Evolutionary conservation across 2,797 vertebrate genomes (phyloP), one percentile per base, ranked within the genome.

Genomic region (Argentina silus): DNA sequence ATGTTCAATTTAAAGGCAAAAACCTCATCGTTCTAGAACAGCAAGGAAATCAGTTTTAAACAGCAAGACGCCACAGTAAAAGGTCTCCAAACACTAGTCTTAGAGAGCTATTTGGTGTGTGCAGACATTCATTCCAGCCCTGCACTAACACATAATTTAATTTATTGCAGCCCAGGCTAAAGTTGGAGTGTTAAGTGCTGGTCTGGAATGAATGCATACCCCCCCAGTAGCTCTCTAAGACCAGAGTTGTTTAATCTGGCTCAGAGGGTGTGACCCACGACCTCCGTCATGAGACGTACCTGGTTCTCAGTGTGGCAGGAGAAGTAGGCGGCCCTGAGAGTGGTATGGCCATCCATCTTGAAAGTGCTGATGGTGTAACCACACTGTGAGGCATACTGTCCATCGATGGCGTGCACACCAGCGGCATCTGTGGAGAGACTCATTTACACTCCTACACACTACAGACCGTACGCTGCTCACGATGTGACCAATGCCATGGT

Each of bases 1-100:
- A 94, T 78, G 0, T 93, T 92, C 47, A 94, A 83, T 7, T 69
- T 83, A 73, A 93, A 87, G 44, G 85, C 86, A 80, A 95, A 94
- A 43, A 78, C 60, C 61, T 89, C 75, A 19, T 94, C 89, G 6
- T 85, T 83, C 93, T 94, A 27, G n/a, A 62, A 61, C 55, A 12
- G 9, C 9, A 57, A 43, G 27, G 6, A 62, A 1, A 57, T 57
- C 55, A 57, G 19, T 9, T 57, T 57, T 19, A 67, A 70, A 10
- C 43, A 44, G 51, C 51, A 53, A 53, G 50, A 53, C 7, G 14
- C 14, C 12, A 48, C 50, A 53, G 50, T 36, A 36, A 36, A n/a
- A 36, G 27, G 27, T 36, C 27, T 36, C 27, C 27, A 4, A 36
- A 36, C 27, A 36, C 27, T 36, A 36, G 27, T 36, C 27, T 36